Conservation (phyloP, 1,140 invertebrate genomes). For the Drosophila kepulauana region DNA sequence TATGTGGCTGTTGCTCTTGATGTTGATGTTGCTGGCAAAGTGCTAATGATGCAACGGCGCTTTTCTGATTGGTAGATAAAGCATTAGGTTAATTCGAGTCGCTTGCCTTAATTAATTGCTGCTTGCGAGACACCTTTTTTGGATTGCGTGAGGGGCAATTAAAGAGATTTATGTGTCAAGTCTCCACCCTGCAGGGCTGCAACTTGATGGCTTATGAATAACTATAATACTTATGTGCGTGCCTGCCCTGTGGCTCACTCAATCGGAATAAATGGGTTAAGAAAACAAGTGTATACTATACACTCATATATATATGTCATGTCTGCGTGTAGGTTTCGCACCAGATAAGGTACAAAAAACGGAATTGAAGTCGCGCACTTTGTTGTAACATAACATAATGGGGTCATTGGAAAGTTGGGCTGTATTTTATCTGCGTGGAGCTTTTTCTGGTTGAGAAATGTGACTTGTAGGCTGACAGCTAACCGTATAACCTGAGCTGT, state of each 20-base stretch:
- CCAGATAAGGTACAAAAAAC: slow-evolving; percentile 34
- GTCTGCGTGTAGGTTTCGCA: slow-evolving; percentile 38
- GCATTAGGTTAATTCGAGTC: slow-evolving; percentile 40
- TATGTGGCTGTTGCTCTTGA: neutral
- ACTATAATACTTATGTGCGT: slow-evolving; percentile 1
- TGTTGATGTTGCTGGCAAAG: neutral
- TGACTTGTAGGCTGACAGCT: slow-evolving; percentile 42
- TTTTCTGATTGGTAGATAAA: slow-evolving; percentile 31
- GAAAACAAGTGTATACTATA: slow-evolving; percentile 29
- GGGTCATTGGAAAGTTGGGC: slow-evolving; percentile 55
- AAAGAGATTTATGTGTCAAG: slow-evolving; percentile 56
- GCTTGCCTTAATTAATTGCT: slow-evolving; percentile 48
- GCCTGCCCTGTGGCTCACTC: slow-evolving; percentile 23
- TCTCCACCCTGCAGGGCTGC: slow-evolving; percentile 31
- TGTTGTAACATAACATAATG: slow-evolving; percentile 8
- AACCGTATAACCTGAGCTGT: slow-evolving; percentile 15
- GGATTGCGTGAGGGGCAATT: slow-evolving; percentile 52
- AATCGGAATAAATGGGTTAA: slow-evolving; percentile 48
- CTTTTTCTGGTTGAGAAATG: slow-evolving; percentile 29
- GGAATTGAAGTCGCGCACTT: slow-evolving; percentile 34
- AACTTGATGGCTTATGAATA: slow-evolving; percentile 9
- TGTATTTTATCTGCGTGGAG: slow-evolving; percentile 36
- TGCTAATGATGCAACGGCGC: slow-evolving; percentile 42
- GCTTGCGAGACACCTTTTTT: slow-evolving; percentile 32
- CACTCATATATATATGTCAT: neutral